A percentile compares a stretch with the other conserved stretches of the same genome.
phyloP scores from a whole-genome alignment of 2,797 vertebrate species.

The Rallus crepitans region DNA sequence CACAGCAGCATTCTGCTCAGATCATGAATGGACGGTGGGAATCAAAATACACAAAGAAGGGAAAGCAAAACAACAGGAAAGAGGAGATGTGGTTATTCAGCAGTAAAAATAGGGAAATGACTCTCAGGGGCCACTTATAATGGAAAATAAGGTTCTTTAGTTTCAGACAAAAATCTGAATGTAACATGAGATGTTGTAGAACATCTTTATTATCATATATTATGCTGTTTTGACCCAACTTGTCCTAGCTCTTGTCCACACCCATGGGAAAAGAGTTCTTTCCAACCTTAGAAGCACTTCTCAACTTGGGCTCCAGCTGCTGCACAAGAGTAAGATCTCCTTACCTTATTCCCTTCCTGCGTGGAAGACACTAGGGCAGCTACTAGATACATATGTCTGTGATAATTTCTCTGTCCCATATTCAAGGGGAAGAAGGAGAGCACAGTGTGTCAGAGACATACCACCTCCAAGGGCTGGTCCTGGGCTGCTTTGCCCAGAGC shows the following conservation, averaged over 20 bases:
- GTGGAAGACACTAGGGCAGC: background rate
- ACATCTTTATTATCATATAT: background rate
- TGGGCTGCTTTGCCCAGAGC: background rate
- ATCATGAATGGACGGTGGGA: background rate
- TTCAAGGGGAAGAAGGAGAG: background rate
- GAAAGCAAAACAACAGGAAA: background rate
- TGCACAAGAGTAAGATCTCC: background rate
- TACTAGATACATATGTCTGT: background rate
- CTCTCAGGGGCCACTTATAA: background rate
- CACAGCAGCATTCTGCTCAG: background rate
- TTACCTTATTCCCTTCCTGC: background rate
- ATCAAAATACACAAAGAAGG: background rate
- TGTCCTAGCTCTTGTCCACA: background rate
- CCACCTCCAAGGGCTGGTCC: background rate
- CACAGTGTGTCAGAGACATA: accelerated
- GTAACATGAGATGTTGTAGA: background rate
- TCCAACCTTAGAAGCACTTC: background rate
- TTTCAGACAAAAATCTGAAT: conserved; percentile 2
- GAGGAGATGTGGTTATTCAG: background rate
- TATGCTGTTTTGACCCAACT: background rate
- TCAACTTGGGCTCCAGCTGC: background rate
- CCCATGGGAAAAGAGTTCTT: background rate
- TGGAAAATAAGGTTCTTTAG: background rate
- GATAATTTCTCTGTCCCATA: background rate
- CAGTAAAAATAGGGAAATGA: background rate